Evolutionary conservation across 2,797 vertebrate genomes (phyloP), one percentile per base, ranked within the genome.

Genomic region (Psittacula echo): DNA sequence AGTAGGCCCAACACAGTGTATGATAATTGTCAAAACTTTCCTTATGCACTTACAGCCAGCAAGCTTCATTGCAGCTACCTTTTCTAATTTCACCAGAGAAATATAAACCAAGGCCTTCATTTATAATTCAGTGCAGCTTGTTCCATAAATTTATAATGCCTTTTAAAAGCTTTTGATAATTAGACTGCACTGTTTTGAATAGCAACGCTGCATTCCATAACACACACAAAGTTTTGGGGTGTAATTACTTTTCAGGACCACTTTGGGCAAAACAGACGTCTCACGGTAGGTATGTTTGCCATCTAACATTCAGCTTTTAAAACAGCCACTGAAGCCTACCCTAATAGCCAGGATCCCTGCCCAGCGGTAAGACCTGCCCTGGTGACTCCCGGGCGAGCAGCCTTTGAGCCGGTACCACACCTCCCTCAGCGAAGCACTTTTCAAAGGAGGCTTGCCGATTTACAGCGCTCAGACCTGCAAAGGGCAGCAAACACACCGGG

Each of bases 61-160:
- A 60, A 56, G 60, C 82, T 50, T 77, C 2, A 0, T 26, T 60
- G 61, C 87, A 67, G 62, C 84, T 56, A 83, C 65, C 93, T 84
- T 82, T 95, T n/a, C 95, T 82, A 75, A 72, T 84, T 95, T 76
- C 90, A 60, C 34, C 47, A 61, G 66, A 70, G 96, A 96, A 97
- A 97, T 13, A 83, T 5, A 97, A 93, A 91, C 96, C 81, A 8
- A 60, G 62, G 65, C 67, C 95, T 87, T 97, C 89, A 95, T 98
- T 93, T 89, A 98, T 97, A 97, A 98, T 97, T 97, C 88, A 98
- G 42, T 23, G 65, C 62, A 75, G 81, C 48, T 71, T 83, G 94
- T 90, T 82, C 60, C 84, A 94, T 95, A 85, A 87, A 94, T 96
- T 71, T 85, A 78, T 93, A 97, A 97, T 82, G 89, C 5, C 79